Base-by-base conservation (phyloP, 2,113 vertebrate genomes). In the Ammodytes dubius region DNA sequence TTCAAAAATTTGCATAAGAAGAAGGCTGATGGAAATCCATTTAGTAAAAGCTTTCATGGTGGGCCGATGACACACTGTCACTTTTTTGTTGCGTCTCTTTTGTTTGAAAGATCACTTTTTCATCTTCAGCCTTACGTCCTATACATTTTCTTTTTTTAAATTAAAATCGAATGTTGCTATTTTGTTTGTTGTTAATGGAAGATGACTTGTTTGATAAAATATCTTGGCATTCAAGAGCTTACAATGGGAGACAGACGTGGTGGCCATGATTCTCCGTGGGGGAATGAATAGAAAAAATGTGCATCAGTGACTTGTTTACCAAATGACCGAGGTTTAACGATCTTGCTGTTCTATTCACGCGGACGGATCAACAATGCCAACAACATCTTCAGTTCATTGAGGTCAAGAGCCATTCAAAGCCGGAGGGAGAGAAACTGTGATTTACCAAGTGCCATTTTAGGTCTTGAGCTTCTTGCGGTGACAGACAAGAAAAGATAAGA, bases 131-230 rank as follows among this genome's bases (percentile, higher is more conserved):
- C 43, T 66, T 37, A 15, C 50, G 37, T 10, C 4, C 42, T 56
- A 61, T 40, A 17, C 61, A 66, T 27, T 27, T 27, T 27, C 2
- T 27, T 27, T 27, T 1, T 27, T 27, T n/a, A n/a, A n/a, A 27
- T 27, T 27, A 67, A 81, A 43, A 14, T 1, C 13, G 17, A 74
- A 66, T 45, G 68, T 37, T 9, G 40, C 27, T 7, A 37, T 46
- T 0, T 54, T 70, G 63, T 42, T 68, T 77, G 27, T 86, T 79
- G 11, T 74, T 42, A 43, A 14, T 10, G 37, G 12, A 54, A 77
- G 39, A 77, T 81, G 68, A 69, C 53, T 52, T 19, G 64, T 66
- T 71, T 77, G 75, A 84, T 70, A 19, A 71, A 76, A 73, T 68
- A 43, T 67, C 45, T 19, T 56, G 9, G 71, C 47, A 6, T 70